Percentiles rank a stretch among this genome's conserved stretches.
Conservation (phyloP, 2,888 invertebrate genomes). For the Pterobdella sp. region DNA sequence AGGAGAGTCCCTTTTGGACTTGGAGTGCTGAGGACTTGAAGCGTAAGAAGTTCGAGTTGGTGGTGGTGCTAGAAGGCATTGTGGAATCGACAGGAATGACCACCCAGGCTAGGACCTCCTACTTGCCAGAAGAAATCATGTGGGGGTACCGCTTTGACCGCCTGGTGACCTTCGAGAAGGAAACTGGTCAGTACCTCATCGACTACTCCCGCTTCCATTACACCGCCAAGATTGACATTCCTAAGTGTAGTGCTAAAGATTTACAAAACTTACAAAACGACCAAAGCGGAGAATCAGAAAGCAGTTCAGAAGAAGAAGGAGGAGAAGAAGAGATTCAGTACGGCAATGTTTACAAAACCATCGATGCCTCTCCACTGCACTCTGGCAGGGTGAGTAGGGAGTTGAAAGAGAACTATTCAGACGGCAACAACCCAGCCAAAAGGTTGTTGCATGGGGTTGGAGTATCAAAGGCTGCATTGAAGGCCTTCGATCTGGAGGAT, state of each 20-base stretch:
- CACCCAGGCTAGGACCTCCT: slow-evolving; percentile 55
- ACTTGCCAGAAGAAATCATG: slow-evolving; percentile 52
- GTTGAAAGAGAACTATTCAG: slow-evolving; percentile 1
- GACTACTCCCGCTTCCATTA: slow-evolving; percentile 51
- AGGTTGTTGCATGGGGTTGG: slow-evolving; percentile 18
- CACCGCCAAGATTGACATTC: slow-evolving; percentile 47
- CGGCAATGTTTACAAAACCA: not conserved
- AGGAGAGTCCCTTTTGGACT: slow-evolving; percentile 79
- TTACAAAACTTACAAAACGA: slow-evolving; percentile 4
- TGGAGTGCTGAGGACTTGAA: slow-evolving; percentile 84
- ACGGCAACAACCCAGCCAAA: not conserved
- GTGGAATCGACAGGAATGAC: slow-evolving; percentile 75
- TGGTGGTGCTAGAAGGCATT: slow-evolving; percentile 84
- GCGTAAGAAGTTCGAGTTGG: slow-evolving; percentile 85
- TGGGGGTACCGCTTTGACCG: slow-evolving; percentile 52
- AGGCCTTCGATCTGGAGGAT: slow-evolving; percentile 21
- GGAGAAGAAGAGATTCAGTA: not conserved
- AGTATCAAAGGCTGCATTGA: slow-evolving; percentile 13
- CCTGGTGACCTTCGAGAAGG: slow-evolving; percentile 50
- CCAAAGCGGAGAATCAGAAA: not conserved
- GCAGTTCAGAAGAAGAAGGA: slow-evolving; percentile 9
- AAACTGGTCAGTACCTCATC: slow-evolving; percentile 51
- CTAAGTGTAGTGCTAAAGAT: slow-evolving; percentile 46
- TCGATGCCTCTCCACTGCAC: slow-evolving; percentile 3
- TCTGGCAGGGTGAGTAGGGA: slow-evolving; percentile 2